phyloP scores from a whole-genome alignment of 2,797 vertebrate genomes.

The Danio kyathit region DNA sequence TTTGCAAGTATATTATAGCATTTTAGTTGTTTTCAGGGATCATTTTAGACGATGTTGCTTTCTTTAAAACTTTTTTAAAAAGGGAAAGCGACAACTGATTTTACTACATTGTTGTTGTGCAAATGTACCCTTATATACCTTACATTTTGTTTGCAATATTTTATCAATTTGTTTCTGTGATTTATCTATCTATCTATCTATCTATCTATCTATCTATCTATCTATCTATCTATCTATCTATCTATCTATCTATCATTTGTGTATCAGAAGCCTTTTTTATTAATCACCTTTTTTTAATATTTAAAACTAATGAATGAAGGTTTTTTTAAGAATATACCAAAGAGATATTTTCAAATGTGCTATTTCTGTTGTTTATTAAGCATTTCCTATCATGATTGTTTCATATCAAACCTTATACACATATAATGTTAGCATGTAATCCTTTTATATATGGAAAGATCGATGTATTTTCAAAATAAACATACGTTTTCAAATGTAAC shows the following conservation, averaged over 20 bases:
- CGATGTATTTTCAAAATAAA: conserved; percentile 15
- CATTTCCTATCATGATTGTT: not conserved
- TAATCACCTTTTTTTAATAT: not conserved
- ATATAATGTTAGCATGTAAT: not conserved
- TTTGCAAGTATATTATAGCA: too few relatives aligned
- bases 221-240: too few relatives aligned
- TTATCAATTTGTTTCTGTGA: too few relatives aligned
- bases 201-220: too few relatives aligned
- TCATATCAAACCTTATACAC: not conserved
- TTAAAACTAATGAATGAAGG: not conserved
- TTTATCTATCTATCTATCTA: too few relatives aligned
- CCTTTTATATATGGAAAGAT: not conserved
- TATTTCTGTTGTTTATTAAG: not conserved
- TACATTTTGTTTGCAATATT: not conserved
- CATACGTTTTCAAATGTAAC: not conserved
- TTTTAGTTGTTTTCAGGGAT: too few relatives aligned
- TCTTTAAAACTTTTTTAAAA: too few relatives aligned
- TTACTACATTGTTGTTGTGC: too few relatives aligned
- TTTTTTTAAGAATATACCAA: not conserved
- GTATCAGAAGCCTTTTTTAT: not conserved
- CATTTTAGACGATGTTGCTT: too few relatives aligned
- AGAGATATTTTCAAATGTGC: not conserved
- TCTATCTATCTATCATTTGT: too few relatives aligned
- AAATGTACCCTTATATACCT: too few relatives aligned
- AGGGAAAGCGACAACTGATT: too few relatives aligned